phyloP scores from a whole-genome alignment of 2,888 invertebrate genomes.

The Idaea straminata region DNA sequence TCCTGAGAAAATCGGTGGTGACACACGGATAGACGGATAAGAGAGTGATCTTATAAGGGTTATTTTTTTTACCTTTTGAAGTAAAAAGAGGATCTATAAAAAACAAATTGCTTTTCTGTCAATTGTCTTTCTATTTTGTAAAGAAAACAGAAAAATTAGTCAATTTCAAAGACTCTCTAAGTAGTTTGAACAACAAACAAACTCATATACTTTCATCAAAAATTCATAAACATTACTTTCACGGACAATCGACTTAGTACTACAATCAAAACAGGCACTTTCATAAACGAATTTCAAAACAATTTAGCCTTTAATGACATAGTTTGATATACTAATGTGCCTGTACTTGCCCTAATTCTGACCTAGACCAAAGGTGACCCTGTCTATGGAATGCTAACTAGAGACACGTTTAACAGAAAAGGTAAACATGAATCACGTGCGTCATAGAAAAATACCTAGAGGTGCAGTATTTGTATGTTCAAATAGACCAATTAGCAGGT shows the following conservation, averaged over 20 bases:
- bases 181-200: conserved; percentile 3
- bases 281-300: not conserved
- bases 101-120: not conserved
- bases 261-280: not conserved
- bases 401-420: conserved; percentile 20
- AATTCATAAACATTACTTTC: not conserved
- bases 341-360: conserved; percentile 9
- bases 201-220: not conserved
- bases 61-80: no score
- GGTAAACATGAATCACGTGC: conserved; percentile 23
- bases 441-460: conserved; percentile 10
- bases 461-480: not conserved
- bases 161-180: conserved; percentile 3
- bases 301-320: not conserved
- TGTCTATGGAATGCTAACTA: conserved; percentile 20
- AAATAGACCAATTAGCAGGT: not conserved
- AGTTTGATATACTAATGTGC: conserved; percentile 13
- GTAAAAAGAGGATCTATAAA: no score
- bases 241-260: not conserved
- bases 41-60: no score
- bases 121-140: not conserved
- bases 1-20: no score
- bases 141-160: conserved; percentile 3
- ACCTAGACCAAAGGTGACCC: conserved; percentile 27
- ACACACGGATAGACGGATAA: no score